phyloP scores from a whole-genome alignment of 1,140 invertebrate species.

The Scaptomyza hsui region DNA sequence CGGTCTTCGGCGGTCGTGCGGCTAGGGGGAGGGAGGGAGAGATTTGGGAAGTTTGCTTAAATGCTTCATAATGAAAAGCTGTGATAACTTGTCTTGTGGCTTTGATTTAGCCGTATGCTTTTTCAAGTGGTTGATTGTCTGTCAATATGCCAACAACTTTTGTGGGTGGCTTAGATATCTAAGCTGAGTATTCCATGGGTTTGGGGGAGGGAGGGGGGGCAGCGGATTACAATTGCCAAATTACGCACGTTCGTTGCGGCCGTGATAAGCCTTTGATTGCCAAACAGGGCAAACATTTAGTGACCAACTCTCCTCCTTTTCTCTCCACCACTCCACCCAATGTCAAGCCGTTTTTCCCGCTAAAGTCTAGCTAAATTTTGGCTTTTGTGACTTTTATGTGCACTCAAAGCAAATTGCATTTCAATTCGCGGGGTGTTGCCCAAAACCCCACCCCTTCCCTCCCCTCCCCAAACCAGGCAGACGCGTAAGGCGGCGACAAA shows the following conservation, averaged over 20 bases:
- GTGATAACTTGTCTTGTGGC: conserved; percentile 72
- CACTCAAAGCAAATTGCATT: conserved; percentile 70
- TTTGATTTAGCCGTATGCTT: conserved; percentile 71
- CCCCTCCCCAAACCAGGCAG: background rate
- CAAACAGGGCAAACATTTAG: conserved; percentile 44
- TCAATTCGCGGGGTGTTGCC: conserved; percentile 49
- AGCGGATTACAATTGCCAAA: conserved; percentile 60
- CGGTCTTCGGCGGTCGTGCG: background rate
- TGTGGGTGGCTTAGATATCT: conserved; percentile 7
- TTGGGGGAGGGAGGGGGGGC: background rate
- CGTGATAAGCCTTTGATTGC: conserved; percentile 76
- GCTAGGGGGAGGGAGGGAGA: conserved; percentile 2
- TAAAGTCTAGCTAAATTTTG: conserved; percentile 21
- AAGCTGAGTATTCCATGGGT: background rate
- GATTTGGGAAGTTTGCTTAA: conserved; percentile 54
- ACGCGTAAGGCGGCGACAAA: conserved; percentile 38
- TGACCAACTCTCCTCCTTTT: conserved; percentile 5
- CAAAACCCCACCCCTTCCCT: background rate
- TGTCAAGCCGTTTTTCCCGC: background rate
- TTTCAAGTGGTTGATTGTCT: conserved; percentile 77
- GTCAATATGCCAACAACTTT: conserved; percentile 65
- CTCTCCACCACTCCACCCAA: background rate
- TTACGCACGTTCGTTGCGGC: conserved; percentile 66
- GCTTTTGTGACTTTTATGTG: conserved; percentile 59
- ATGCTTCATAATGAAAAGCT: conserved; percentile 82